Conservation (phyloP, 1,140 invertebrate genomes). For the Zaprionus kolodkinae region DNA sequence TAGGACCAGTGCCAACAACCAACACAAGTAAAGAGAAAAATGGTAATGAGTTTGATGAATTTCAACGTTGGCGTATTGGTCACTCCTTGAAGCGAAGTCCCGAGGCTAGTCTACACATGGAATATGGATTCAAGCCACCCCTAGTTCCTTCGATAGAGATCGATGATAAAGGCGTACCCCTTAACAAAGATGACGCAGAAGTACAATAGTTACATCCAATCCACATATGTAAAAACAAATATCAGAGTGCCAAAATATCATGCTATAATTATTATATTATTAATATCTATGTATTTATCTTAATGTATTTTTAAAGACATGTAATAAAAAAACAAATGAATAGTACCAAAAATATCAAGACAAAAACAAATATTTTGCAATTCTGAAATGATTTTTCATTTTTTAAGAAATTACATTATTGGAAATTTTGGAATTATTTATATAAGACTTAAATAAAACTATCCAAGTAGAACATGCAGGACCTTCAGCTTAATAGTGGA, state of each 20-base stretch:
- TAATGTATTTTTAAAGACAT: neutral
- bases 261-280: neutral
- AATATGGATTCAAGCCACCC: conserved; percentile 92
- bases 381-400: too few species aligned
- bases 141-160: conserved; percentile 92
- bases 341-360: too few species aligned
- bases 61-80: conserved; percentile 85
- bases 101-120: conserved; percentile 88
- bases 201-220: conserved; percentile 23
- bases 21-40: conserved; percentile 34
- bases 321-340: neutral
- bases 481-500: too few species aligned
- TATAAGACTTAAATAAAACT: too few species aligned
- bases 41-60: conserved; percentile 74
- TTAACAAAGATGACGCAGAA: conserved; percentile 77
- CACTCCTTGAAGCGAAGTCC: conserved; percentile 83
- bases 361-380: too few species aligned
- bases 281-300: neutral
- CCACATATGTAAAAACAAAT: conserved; percentile 8
- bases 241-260: conserved; percentile 72
- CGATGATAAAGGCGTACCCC: conserved; percentile 88
- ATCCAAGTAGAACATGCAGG: too few species aligned
- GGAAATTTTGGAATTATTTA: too few species aligned
- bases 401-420: too few species aligned
- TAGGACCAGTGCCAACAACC: conserved; percentile 73